These are phyloP conservation scores for Furnarius figulus DNA, from an alignment of 2,113 vertebrate species.

Conservation along the genomic window DNA sequence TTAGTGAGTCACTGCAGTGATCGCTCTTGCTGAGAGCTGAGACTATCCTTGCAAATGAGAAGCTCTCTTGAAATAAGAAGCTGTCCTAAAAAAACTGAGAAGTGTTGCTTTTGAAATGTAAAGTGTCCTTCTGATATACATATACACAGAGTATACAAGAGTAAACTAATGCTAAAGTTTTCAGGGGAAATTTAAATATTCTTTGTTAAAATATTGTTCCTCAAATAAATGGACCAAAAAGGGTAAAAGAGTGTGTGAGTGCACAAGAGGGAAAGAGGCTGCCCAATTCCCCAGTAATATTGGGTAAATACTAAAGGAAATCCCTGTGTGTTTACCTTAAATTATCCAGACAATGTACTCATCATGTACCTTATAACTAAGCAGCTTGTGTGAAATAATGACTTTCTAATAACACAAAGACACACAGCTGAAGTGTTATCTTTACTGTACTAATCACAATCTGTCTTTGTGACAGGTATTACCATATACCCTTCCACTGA, in stretches of 20 bases:
- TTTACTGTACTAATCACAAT: background rate
- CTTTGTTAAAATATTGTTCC: conserved; percentile 19
- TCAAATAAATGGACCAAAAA: background rate
- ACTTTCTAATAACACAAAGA: background rate
- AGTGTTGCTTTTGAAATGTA: conserved; percentile 53
- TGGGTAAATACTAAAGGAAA: conserved; percentile 3
- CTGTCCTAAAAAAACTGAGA: conserved; percentile 1
- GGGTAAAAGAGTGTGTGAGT: background rate
- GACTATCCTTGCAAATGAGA: conserved; percentile 21
- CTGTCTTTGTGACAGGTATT: background rate
- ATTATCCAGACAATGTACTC: background rate
- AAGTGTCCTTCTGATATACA: conserved; percentile 28
- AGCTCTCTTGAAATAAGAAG: conserved; percentile 6
- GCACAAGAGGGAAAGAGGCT: background rate
- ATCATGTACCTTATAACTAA: background rate
- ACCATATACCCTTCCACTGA: background rate
- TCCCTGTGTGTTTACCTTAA: background rate
- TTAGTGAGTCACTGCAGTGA: background rate
- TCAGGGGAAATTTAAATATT: background rate
- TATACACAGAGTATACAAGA: conserved; percentile 6
- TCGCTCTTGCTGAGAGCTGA: conserved; percentile 19
- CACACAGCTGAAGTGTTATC: background rate
- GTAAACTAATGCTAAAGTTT: background rate
- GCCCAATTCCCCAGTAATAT: background rate
- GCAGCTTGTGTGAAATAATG: background rate